phyloP scores from a whole-genome alignment of 37 sponge, comb jelly and placozoan species.

The Halisarca cf. caerulea region DNA sequence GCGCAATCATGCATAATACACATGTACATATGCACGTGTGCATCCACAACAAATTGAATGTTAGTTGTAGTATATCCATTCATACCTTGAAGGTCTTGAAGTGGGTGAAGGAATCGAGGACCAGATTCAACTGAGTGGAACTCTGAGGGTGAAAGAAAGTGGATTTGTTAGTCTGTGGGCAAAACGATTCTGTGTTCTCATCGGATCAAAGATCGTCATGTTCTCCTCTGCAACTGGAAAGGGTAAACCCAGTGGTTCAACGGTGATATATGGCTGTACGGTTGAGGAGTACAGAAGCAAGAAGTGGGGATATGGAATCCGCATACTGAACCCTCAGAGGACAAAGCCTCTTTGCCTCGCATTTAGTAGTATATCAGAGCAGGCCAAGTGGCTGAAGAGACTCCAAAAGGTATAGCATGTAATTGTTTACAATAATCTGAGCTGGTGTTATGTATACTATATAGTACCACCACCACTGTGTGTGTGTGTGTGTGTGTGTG shows the following conservation, averaged over 20 bases:
- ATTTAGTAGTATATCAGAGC: constrained; percentile 62
- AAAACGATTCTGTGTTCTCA: constrained; percentile 80
- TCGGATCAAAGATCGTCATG: constrained; percentile 74
- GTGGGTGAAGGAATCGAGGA: constrained; percentile 49
- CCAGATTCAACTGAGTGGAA: constrained; percentile 53
- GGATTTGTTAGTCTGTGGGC: constrained; percentile 49
- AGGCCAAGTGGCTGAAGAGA: constrained; percentile 76
- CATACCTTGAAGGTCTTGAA: constrained; percentile 47
- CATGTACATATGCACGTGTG: not conserved
- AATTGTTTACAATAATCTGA: too few relatives aligned
- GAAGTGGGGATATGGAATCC: constrained; percentile 56
- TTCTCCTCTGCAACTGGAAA: constrained; percentile 60
- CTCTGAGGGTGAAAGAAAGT: constrained; percentile 63
- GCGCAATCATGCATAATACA: not conserved
- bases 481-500: too few relatives aligned
- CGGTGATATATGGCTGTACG: constrained; percentile 54
- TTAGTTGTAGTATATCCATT: not conserved
- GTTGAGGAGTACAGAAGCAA: constrained; percentile 57
- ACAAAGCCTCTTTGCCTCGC: constrained; percentile 42
- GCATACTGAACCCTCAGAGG: constrained; percentile 22
- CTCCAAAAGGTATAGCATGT: constrained; percentile 80
- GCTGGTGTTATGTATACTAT: too few relatives aligned
- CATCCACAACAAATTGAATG: not conserved
- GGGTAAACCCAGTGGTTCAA: constrained; percentile 53
- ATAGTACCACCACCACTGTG: too few relatives aligned